Evolutionary conservation across 2,797 vertebrate genomes (phyloP).

Genomic region (Sciaenops ocellatus): DNA sequence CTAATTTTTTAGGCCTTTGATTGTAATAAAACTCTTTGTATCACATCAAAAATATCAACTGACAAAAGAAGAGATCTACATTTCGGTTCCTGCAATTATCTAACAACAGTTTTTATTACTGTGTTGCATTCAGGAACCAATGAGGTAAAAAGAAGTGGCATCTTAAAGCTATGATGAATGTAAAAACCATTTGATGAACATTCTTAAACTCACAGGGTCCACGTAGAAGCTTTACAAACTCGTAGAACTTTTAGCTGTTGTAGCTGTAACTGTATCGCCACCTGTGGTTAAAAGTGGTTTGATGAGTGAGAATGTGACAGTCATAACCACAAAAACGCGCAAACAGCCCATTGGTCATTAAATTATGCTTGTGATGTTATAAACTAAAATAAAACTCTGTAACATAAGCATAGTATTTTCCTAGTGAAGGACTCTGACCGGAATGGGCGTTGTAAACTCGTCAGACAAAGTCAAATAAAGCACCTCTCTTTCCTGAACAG

Average conservation of each 20-base stretch:
- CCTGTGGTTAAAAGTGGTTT: not conserved
- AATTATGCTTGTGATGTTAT: not conserved
- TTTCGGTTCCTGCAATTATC: not conserved
- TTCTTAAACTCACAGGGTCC: not conserved
- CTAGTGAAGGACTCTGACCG: not conserved
- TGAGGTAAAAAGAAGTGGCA: not conserved
- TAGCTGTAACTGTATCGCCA: not conserved
- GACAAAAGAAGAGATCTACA: not conserved
- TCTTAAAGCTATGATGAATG: not conserved
- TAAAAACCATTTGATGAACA: not conserved
- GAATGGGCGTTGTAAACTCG: not conserved
- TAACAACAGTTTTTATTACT: not conserved
- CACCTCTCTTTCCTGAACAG: constrained; percentile 8
- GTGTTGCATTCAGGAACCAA: not conserved
- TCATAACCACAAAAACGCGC: not conserved
- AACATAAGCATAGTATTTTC: not conserved
- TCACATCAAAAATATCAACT: not conserved
- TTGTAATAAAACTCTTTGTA: not conserved
- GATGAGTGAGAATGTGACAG: not conserved
- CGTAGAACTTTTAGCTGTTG: not conserved
- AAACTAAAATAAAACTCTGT: not conserved
- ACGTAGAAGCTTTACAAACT: not conserved
- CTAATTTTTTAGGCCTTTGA: not conserved
- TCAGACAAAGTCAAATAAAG: constrained; percentile 27
- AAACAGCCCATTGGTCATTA: not conserved